These are phyloP conservation scores for Lapara coniferarum DNA, from an alignment of 2,888 invertebrate genomes.

Conservation along the genomic window DNA sequence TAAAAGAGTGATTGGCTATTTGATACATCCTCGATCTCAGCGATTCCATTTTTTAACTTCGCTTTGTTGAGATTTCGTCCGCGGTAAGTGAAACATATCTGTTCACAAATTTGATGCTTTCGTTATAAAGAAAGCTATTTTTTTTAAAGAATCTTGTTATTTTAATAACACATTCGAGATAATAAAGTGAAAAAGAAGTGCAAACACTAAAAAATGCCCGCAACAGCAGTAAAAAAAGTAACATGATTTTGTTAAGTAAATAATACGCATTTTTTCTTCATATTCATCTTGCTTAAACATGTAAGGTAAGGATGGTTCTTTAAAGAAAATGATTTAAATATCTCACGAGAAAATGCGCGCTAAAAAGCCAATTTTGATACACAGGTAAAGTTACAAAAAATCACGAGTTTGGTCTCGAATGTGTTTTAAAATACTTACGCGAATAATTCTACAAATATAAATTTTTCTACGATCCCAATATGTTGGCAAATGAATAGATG, in stretches of 20 bases:
- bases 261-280: too few species aligned
- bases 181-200: neutral
- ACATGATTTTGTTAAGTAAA: too few species aligned
- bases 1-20: too few species aligned
- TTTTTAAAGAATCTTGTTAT: neutral
- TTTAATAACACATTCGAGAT: constrained; percentile 1
- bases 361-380: too few species aligned
- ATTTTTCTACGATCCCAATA: neutral
- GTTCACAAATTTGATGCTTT: neutral
- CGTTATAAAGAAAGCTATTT: constrained; percentile 4
- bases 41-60: neutral
- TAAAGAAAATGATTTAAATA: too few species aligned
- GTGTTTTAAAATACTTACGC: neutral
- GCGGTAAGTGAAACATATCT: constrained; percentile 4
- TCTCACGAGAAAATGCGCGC: too few species aligned
- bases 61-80: neutral
- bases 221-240: neutral
- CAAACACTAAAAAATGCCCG: neutral
- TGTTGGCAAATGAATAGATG: neutral
- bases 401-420: neutral
- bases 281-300: neutral
- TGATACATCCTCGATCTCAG: neutral
- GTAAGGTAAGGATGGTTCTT: neutral
- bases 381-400: too few species aligned
- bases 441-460: neutral